Conservation (phyloP, 2,113 vertebrate genomes). For the Nothoprocta perdicaria region DNA sequence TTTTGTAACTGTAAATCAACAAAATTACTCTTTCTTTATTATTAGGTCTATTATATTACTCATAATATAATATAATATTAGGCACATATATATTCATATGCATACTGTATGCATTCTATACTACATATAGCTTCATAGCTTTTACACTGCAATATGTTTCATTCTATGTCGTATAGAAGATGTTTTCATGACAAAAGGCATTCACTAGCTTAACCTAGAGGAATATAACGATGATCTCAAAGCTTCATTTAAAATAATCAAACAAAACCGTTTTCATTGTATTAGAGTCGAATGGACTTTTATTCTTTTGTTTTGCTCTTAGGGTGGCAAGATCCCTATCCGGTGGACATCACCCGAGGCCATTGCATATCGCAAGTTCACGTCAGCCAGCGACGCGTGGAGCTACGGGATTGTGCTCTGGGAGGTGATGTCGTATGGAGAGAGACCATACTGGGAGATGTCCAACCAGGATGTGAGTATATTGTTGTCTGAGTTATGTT, state of each 20-base stretch:
- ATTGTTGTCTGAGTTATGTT: slow-evolving; percentile 30
- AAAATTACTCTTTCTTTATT: not conserved
- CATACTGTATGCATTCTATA: not conserved
- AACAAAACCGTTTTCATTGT: not conserved
- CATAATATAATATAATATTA: not conserved
- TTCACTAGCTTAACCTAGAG: not conserved
- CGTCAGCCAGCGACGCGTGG: slow-evolving; percentile 96
- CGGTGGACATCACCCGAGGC: slow-evolving; percentile 98
- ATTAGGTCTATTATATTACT: not conserved
- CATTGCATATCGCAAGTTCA: slow-evolving; percentile 97
- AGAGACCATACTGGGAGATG: slow-evolving; percentile 99
- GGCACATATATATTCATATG: too few relatives aligned
- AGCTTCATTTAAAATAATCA: not conserved
- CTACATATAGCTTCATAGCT: not conserved
- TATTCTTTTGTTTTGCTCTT: slow-evolving; percentile 14
- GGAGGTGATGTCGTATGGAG: slow-evolving; percentile 98
- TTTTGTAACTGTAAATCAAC: not conserved
- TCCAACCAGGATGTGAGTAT: slow-evolving; percentile 98
- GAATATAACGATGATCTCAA: accelerated
- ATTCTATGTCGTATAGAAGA: not conserved
- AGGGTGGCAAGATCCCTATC: slow-evolving; percentile 98
- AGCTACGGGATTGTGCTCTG: slow-evolving; percentile 97
- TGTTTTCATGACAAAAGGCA: not conserved
- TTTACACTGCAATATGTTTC: not conserved
- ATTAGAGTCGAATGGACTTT: not conserved